Base-by-base conservation (phyloP, 1,140 invertebrate genomes). In the Plodia interpunctella region DNA sequence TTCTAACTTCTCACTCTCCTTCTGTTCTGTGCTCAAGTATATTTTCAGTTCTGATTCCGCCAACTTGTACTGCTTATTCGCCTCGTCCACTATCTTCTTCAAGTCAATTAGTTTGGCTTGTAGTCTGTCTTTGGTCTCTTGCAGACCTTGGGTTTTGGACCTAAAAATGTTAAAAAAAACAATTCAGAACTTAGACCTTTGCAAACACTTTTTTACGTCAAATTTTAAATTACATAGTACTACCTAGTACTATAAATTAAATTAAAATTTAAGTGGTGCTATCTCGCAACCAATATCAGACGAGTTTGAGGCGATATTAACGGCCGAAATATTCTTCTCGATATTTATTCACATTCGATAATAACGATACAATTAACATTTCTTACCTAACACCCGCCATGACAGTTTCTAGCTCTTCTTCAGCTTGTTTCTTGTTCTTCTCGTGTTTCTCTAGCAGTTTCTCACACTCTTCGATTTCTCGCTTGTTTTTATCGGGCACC, bases 21-120 rank as follows among this genome's bases (percentile, higher is more conserved):
- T 94, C 44, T 93, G 90, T 77, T 98, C 95, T 30, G 92, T 94
- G 51, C 94, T 95, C 21, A 94, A 90, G 60, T 95, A 96, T 18
- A 98, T 91, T 76, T 97, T 94, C 4, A 98, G 82, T 78, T 98
- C 94, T 0, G 94, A 95, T 74, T 97, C 93, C 0, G 95, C 94
- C 15, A 98, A 84, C 67, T 95, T 93, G 59, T 93, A 93, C 73
- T 93, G 91, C 3, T 94, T 93, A 74, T 95, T 95, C 0, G 94
- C 92, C 76, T 95, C 92, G 77, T 97, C 93, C 0, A 95, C 93
- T 18, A 90, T 90, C 66, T 94, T 94, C 69, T 93, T 94, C 0
- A 96, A 80, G 20, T 91, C 91, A 19, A 95, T 91, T 5, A 97
- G 80, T 61, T 94, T 88, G 0, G 91, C 90, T 87, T 95, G 92